A percentile compares a stretch with the other conserved stretches of the same genome.
These are phyloP conservation scores for Vimba vimba DNA, from an alignment of 2,113 vertebrate species.

Conservation along the genomic window DNA sequence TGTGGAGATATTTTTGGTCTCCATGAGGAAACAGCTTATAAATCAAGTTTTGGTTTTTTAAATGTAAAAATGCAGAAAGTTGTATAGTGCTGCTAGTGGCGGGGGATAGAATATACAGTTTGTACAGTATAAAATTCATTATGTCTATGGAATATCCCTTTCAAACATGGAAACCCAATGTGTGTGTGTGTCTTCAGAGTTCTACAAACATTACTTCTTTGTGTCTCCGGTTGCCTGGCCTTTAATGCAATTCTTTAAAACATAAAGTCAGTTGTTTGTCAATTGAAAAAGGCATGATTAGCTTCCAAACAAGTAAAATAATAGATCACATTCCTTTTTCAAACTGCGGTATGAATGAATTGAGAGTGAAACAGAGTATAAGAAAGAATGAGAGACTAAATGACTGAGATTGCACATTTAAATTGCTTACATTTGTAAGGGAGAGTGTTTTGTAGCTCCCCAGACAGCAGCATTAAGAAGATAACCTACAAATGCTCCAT, in stretches of 20 bases:
- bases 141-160: neutral
- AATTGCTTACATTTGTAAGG: conserved; percentile 9
- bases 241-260: neutral
- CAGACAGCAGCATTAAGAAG: conserved; percentile 20
- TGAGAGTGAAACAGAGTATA: neutral
- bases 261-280: conserved; percentile 13
- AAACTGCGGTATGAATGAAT: neutral
- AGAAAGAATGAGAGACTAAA: conserved; percentile 10
- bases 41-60: no score
- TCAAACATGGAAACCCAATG: neutral
- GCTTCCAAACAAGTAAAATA: neutral
- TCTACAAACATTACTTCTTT: neutral
- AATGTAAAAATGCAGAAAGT: no score
- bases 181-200: neutral
- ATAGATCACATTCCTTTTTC: neutral
- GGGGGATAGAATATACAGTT: no score
- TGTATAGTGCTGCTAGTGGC: no score
- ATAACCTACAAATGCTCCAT: conserved; percentile 25
- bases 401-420: neutral
- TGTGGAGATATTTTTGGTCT: no score
- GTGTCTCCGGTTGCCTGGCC: neutral
- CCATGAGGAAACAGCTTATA: no score
- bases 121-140: neutral
- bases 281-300: neutral
- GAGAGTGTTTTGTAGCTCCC: conserved; percentile 31